Conservation (phyloP, 92 coral and sea anemone genomes). For the Epizoanthus scotinus region DNA sequence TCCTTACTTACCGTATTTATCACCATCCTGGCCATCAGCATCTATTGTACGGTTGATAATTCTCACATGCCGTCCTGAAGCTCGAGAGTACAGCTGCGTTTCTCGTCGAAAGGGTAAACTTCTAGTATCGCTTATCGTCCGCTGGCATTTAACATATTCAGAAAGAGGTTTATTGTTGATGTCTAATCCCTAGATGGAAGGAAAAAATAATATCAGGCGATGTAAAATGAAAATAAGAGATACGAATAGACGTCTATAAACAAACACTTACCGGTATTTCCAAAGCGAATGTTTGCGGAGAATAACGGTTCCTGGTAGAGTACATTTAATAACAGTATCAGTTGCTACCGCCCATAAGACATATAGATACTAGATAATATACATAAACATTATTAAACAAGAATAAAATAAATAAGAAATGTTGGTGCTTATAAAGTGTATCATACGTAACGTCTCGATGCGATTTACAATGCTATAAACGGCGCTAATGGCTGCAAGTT, state of each 20-base stretch:
- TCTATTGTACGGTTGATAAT: conserved; percentile 72
- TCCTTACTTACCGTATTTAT: conserved; percentile 66
- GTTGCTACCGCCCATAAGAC: not conserved
- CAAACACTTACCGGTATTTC: not conserved
- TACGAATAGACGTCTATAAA: not conserved
- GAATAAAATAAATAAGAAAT: too few species aligned
- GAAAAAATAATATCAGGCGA: not conserved
- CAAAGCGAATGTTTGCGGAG: not conserved
- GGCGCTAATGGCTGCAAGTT: too few species aligned
- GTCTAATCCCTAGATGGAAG: conserved; percentile 16
- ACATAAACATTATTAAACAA: too few species aligned
- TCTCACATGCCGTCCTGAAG: conserved; percentile 79
- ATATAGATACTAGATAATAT: too few species aligned
- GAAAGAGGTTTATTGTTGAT: conserved; percentile 35
- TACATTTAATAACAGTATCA: not conserved
- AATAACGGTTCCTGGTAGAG: conserved; percentile 8
- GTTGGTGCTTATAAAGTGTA: too few species aligned
- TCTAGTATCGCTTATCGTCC: conserved; percentile 65
- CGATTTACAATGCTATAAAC: too few species aligned
- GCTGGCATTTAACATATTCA: conserved; percentile 56
- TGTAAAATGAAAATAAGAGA: not conserved
- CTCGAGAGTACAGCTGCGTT: conserved; percentile 86
- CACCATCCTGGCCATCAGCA: conserved; percentile 81
- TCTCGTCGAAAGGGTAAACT: conserved; percentile 86
- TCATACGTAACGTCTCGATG: too few species aligned